These are phyloP conservation scores for Lampris megalopsis DNA, from an alignment of 2,113 vertebrate species.

Conservation along the genomic window DNA sequence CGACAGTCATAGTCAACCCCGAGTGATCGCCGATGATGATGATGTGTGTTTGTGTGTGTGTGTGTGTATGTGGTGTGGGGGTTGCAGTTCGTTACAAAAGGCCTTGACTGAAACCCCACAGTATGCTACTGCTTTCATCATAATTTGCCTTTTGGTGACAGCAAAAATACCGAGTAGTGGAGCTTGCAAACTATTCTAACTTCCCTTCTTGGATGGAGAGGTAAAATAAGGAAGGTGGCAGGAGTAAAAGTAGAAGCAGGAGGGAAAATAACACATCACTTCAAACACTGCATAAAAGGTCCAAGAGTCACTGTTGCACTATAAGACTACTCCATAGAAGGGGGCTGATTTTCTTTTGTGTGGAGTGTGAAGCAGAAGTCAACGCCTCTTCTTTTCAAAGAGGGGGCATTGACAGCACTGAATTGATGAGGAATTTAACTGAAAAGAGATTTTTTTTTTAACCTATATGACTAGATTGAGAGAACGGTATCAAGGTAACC, in stretches of 20 bases:
- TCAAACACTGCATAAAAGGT: not conserved
- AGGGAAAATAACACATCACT: conserved; percentile 1
- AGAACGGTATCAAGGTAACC: conserved; percentile 2
- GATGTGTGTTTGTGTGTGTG: no score
- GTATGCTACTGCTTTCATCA: conserved; percentile 63
- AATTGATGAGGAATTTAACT: not conserved
- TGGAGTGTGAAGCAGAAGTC: not conserved
- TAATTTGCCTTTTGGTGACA: conserved; percentile 70
- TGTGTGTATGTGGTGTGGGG: no score
- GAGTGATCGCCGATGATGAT: no score
- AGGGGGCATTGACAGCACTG: not conserved
- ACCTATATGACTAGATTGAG: conserved; percentile 1
- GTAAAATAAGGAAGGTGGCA: conserved; percentile 17
- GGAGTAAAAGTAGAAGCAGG: conserved; percentile 21
- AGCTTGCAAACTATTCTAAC: conserved; percentile 50
- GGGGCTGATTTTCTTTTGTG: not conserved
- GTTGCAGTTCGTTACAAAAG: no score
- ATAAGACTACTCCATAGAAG: not conserved
- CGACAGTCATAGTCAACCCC: no score
- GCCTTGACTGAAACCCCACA: conserved; percentile 26
- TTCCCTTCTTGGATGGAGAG: conserved; percentile 69
- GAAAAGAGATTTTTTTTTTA: not conserved
- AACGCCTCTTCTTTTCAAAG: not conserved
- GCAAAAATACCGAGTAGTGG: conserved; percentile 70
- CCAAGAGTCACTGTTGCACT: not conserved